Conservation (phyloP, 2,888 invertebrate genomes). For the Leptopterna dolabrata region DNA sequence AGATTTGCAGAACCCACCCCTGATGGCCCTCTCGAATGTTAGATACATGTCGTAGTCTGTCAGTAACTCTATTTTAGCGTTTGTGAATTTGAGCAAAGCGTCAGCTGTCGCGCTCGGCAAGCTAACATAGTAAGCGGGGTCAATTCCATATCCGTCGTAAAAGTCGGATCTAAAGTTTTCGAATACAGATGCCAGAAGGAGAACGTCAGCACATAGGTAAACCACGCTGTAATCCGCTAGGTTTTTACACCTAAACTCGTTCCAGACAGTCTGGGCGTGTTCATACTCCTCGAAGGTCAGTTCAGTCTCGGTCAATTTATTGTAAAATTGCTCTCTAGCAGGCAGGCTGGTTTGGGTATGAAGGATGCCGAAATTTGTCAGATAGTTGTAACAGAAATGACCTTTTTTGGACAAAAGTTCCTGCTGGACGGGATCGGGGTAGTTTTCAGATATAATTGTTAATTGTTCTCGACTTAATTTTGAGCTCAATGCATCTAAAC, state of each 20-base stretch:
- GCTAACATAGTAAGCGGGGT: slow-evolving; percentile 64
- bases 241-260: not conserved
- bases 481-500: not conserved
- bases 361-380: not conserved
- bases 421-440: not conserved
- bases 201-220: not conserved
- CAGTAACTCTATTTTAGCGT: slow-evolving; percentile 62
- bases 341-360: not conserved
- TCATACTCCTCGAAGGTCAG: not conserved
- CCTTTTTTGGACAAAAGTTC: not conserved
- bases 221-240: not conserved
- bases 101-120: slow-evolving; percentile 64
- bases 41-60: slow-evolving; percentile 28
- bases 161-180: not conserved
- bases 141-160: slow-evolving; percentile 57
- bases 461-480: not conserved
- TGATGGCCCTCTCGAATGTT: not conserved
- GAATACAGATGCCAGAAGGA: not conserved
- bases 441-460: not conserved
- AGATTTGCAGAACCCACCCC: slow-evolving; percentile 5
- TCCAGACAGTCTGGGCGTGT: not conserved
- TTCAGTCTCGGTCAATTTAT: not conserved
- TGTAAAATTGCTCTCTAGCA: not conserved
- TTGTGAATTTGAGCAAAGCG: slow-evolving; percentile 63
- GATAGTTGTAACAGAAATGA: not conserved